These are phyloP conservation scores for Octomys mimax DNA, from an alignment of 2,797 vertebrate genomes.

Conservation along the genomic window DNA sequence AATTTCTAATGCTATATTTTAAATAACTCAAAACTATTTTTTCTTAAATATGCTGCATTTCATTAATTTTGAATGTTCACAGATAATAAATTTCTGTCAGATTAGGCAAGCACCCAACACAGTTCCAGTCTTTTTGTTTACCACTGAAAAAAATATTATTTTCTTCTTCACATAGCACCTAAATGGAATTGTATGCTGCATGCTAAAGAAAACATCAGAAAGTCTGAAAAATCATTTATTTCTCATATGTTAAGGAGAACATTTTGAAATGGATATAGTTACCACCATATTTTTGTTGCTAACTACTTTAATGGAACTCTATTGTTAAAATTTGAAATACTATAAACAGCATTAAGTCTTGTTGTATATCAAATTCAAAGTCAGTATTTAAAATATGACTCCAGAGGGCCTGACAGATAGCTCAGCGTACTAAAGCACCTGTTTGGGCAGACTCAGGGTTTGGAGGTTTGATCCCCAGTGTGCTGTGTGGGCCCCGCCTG, in stretches of 20 bases:
- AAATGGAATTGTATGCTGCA: background rate
- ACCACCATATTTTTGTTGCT: background rate
- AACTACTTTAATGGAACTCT: background rate
- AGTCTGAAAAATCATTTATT: background rate
- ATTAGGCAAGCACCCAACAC: background rate
- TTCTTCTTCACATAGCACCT: background rate
- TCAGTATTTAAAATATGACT: constrained; percentile 20
- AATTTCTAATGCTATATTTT: background rate
- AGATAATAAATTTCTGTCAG: background rate
- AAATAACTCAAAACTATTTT: background rate
- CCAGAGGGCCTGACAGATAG: too few relatives aligned
- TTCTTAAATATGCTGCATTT: background rate
- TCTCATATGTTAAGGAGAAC: background rate
- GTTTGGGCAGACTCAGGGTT: too few relatives aligned
- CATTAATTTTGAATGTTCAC: background rate
- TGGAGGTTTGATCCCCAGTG: too few relatives aligned
- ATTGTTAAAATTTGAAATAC: constrained; percentile 33
- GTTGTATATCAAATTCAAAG: background rate
- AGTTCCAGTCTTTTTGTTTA: background rate
- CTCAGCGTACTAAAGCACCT: too few relatives aligned
- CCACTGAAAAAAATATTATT: constrained; percentile 6
- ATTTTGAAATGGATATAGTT: background rate
- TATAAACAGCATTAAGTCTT: background rate
- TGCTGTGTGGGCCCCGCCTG: too few relatives aligned
- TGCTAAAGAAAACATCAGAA: background rate